A percentile compares a stretch with the other conserved stretches of the same genome.
Evolutionary conservation across 1,140 invertebrate genomes (phyloP).

Genomic region (Cryptotermes secundus): DNA sequence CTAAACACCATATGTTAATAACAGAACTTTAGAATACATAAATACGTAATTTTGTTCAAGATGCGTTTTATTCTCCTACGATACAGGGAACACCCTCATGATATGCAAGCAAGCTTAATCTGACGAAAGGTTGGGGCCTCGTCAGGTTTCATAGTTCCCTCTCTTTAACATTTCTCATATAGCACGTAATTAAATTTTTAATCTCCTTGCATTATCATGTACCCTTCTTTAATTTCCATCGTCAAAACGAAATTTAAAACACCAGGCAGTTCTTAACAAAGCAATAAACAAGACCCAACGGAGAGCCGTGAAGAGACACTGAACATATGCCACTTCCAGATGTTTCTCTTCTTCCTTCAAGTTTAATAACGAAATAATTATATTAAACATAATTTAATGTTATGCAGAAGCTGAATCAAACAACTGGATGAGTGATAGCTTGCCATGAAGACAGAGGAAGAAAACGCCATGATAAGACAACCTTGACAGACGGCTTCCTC

Average conservation of each 20-base stretch:
- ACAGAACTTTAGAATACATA: no score
- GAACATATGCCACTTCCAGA: background rate
- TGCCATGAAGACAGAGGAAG: no score
- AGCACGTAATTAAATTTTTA: background rate
- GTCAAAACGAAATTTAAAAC: background rate
- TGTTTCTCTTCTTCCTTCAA: background rate
- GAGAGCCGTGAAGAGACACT: background rate
- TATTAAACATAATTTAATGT: no score
- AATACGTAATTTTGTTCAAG: no score
- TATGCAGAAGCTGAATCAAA: no score
- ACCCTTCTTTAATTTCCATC: background rate
- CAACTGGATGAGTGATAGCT: no score
- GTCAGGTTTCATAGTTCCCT: background rate
- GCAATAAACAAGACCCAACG: background rate
- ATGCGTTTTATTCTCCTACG: no score
- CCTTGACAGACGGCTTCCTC: no score
- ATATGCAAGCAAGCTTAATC: background rate
- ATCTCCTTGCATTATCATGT: background rate
- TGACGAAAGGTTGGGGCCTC: background rate
- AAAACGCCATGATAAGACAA: no score
- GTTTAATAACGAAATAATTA: background rate
- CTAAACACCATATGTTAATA: no score
- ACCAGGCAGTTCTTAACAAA: background rate
- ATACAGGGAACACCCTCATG: no score
- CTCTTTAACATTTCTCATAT: background rate